phyloP scores from a whole-genome alignment of 2,888 invertebrate genomes.

The Teleogryllus oceanicus region DNA sequence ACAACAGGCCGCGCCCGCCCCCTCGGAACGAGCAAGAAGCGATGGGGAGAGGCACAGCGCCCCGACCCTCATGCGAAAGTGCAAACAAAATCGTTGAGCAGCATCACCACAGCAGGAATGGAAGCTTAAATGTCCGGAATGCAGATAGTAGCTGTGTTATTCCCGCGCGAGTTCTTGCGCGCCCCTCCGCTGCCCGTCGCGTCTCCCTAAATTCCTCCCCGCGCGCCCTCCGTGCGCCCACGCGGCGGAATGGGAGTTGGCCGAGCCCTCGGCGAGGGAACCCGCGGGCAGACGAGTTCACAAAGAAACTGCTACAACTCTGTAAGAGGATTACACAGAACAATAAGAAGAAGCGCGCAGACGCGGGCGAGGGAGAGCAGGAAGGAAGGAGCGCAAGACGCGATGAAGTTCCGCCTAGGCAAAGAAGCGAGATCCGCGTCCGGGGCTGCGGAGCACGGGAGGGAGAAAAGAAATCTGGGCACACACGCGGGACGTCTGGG shows the following conservation, averaged over 20 bases:
- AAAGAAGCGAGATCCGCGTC: constrained; percentile 2
- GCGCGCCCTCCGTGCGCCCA: background rate
- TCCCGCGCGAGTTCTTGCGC: background rate
- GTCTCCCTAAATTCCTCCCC: constrained; percentile 7
- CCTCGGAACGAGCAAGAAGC: no score
- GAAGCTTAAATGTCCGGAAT: background rate
- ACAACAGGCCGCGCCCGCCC: no score
- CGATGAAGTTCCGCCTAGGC: constrained; percentile 1
- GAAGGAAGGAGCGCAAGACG: background rate
- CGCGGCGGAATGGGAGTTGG: background rate
- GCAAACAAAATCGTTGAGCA: constrained; percentile 18
- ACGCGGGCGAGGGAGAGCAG: background rate
- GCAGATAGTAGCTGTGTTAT: background rate
- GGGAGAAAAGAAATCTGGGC: no score
- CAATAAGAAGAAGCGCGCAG: background rate
- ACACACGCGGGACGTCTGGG: no score
- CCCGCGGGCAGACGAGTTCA: constrained; percentile 10
- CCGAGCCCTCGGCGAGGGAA: background rate
- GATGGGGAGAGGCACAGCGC: no score
- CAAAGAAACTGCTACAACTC: constrained; percentile 10
- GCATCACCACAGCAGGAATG: background rate
- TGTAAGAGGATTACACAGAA: constrained; percentile 10
- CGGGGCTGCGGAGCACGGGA: no score
- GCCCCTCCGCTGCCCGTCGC: background rate
- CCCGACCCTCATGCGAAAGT: no score